Evolutionary conservation across 1,140 invertebrate genomes (phyloP).

Genomic region (Leptonema lineaticorne): DNA sequence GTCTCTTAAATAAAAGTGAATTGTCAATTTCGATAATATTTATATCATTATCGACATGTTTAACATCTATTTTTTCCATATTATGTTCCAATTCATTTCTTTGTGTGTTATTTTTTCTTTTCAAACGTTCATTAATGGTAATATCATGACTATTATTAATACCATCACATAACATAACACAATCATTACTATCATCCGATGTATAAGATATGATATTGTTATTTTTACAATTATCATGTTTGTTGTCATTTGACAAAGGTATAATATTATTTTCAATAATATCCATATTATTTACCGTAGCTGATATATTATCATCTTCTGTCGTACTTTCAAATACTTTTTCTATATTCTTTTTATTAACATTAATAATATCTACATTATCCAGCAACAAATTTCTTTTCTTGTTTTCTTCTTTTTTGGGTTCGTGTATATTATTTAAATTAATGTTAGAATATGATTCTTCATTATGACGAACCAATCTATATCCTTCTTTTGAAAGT

Average conservation of each 20-base stretch:
- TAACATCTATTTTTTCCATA: background rate
- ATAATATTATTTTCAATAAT: background rate
- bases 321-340: background rate
- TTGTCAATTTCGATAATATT: constrained; percentile 6
- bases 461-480: constrained; percentile 47
- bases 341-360: background rate
- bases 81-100: background rate
- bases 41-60: background rate
- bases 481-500: constrained; percentile 60
- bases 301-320: background rate
- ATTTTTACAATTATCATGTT: no score
- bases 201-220: no score
- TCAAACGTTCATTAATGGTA: background rate
- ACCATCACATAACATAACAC: constrained; percentile 20
- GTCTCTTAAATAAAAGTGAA: constrained; percentile 12
- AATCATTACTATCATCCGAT: constrained; percentile 35
- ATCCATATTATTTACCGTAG: background rate
- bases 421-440: no score
- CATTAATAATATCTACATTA: background rate
- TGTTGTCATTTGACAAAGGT: background rate
- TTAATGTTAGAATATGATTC: no score
- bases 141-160: background rate
- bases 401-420: background rate
- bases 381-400: no score
- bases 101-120: background rate